phyloP scores from a whole-genome alignment of 2,888 invertebrate genomes.

The Caprella mutica region DNA sequence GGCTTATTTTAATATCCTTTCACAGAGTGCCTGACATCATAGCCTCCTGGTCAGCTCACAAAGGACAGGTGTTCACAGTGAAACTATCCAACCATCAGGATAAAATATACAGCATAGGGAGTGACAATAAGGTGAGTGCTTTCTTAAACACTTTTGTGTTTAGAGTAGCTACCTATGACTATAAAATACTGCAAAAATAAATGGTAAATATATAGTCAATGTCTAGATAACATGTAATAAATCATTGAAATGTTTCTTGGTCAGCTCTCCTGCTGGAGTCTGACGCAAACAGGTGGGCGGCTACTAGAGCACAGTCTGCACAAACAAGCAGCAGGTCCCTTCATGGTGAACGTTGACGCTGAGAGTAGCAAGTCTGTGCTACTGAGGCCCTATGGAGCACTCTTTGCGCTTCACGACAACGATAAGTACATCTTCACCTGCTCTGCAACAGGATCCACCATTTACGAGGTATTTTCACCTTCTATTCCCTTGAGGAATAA shows the following conservation, averaged over 20 bases:
- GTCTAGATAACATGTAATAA: background rate
- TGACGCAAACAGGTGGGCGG: constrained; percentile 41
- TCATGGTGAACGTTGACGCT: constrained; percentile 34
- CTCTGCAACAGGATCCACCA: constrained; percentile 40
- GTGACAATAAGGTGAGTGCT: constrained; percentile 47
- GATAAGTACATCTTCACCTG: constrained; percentile 44
- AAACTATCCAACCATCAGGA: constrained; percentile 49
- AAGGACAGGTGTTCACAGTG: constrained; percentile 47
- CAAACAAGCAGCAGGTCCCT: constrained; percentile 39
- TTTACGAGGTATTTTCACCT: constrained; percentile 41
- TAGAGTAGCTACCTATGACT: constrained; percentile 17
- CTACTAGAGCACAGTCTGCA: constrained; percentile 40
- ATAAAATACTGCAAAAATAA: too few relatives aligned
- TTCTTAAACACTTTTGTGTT: constrained; percentile 35
- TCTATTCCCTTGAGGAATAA: background rate
- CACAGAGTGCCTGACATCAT: constrained; percentile 49
- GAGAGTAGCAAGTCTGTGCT: constrained; percentile 26
- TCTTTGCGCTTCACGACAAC: constrained; percentile 44
- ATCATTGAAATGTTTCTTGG: background rate
- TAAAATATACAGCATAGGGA: constrained; percentile 48
- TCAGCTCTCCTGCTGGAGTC: constrained; percentile 42
- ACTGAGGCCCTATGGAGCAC: constrained; percentile 41
- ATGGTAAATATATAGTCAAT: background rate
- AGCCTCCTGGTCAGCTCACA: constrained; percentile 47
- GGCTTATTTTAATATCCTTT: too few relatives aligned